phyloP scores from a whole-genome alignment of 92 coral and sea anemone species.

The Metridium senile region DNA sequence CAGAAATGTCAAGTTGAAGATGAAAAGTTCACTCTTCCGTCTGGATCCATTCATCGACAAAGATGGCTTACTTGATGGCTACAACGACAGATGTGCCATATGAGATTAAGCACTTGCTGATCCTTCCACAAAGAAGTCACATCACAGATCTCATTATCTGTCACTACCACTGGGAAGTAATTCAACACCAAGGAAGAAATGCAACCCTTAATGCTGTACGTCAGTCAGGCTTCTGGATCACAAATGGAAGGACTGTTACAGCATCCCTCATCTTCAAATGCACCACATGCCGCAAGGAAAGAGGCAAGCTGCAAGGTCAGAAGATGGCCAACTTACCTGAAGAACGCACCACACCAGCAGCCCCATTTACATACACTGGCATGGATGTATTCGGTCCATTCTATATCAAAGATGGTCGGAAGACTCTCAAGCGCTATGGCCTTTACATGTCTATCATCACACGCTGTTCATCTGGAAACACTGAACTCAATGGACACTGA shows the following conservation, averaged over 20 bases:
- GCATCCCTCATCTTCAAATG: constrained; percentile 35
- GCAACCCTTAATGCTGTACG: constrained; percentile 40
- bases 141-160: constrained; percentile 27
- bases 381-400: constrained; percentile 49
- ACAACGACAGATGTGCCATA: constrained; percentile 24
- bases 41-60: constrained; percentile 58
- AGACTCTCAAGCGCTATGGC: constrained; percentile 19
- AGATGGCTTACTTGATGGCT: constrained; percentile 49
- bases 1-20: constrained; percentile 28
- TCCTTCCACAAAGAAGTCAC: constrained; percentile 33
- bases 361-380: constrained; percentile 49
- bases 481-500: constrained; percentile 53
- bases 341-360: constrained; percentile 40
- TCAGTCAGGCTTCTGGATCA: constrained; percentile 30
- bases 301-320: constrained; percentile 41
- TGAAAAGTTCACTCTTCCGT: constrained; percentile 27
- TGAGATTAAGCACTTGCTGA: constrained; percentile 39
- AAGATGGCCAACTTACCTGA: constrained; percentile 48
- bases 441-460: constrained; percentile 37
- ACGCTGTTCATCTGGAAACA: constrained; percentile 46
- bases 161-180: constrained; percentile 33
- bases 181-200: constrained; percentile 45
- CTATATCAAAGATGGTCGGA: constrained; percentile 38
- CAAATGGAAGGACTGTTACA: constrained; percentile 36
- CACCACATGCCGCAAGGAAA: constrained; percentile 47